Evolutionary conservation across 2,113 vertebrate species (phyloP), one percentile per base, ranked within the genome.

Genomic region (Pygoscelis antarcticus): DNA sequence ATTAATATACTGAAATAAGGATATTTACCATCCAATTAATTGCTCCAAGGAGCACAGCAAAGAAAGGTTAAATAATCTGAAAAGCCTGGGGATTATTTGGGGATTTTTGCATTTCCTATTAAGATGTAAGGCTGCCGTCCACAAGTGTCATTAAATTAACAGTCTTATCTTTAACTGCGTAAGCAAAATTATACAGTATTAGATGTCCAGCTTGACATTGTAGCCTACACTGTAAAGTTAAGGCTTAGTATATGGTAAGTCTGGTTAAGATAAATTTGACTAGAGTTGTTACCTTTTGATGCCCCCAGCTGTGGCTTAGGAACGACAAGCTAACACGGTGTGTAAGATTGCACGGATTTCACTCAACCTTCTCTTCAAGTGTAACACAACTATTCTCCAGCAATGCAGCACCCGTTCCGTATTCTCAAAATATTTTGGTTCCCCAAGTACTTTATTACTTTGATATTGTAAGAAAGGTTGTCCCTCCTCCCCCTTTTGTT

Each of bases 401-500:
- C 70, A 96, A 88, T 7, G 16, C n/a, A 58, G 92, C 94, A 87
- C 44, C 89, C n/a, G n/a, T 68, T 66, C 27, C 47, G 44, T 65
- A 32, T 66, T 40, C 74, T 96, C 89, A 91, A 85, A 97, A 92
- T 92, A 95, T 87, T 96, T 83, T 90, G 40, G 74, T 92, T 92
- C 76, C 96, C 62, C 34, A 47, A 61, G 52, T 83, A 90, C 47
- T 87, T 85, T 13, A 77, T 49, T 70, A 68, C 94, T 90, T 71
- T 80, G 85, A 95, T 97, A 78, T 3, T 40, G 6, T 93, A 27
- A 70, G 23, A 95, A 94, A 96, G 91, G 91, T 66, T 79, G 78
- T 90, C 77, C 40, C 66, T 69, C 76, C 90, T 91, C 34, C 34
- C n/a, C 58, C 69, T 95, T 97, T 91, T 92, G 85, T 79, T 90